phyloP scores from a whole-genome alignment of 2,113 vertebrate genomes.

The Picathartes gymnocephalus region DNA sequence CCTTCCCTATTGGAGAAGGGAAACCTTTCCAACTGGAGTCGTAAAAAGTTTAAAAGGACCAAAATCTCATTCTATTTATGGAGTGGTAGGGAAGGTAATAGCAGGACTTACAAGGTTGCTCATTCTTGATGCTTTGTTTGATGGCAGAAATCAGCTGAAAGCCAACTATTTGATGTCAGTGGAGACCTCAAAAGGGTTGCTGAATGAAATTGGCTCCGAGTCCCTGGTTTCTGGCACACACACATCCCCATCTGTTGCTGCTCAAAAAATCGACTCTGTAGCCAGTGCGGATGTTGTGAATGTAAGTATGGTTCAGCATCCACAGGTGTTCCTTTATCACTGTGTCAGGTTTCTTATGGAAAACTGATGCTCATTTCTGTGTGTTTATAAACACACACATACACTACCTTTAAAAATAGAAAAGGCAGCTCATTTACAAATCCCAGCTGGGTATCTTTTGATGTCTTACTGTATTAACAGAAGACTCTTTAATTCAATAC shows the following conservation, averaged over 20 bases:
- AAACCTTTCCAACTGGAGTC: background rate
- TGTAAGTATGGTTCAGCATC: slow-evolving; percentile 74
- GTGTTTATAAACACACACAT: background rate
- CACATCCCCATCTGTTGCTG: slow-evolving; percentile 68
- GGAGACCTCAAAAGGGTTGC: slow-evolving; percentile 82
- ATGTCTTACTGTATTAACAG: background rate
- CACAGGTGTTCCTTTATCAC: background rate
- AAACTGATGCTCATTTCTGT: background rate
- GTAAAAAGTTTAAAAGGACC: background rate
- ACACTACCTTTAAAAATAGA: background rate
- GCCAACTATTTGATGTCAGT: slow-evolving; percentile 84
- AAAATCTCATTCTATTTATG: background rate
- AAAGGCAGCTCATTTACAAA: background rate
- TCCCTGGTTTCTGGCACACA: slow-evolving; percentile 79
- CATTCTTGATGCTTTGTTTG: background rate
- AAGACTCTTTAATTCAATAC: background rate
- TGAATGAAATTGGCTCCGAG: slow-evolving; percentile 86
- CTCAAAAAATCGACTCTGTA: slow-evolving; percentile 86
- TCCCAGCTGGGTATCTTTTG: background rate
- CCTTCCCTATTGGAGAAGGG: background rate
- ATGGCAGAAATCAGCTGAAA: slow-evolving; percentile 84
- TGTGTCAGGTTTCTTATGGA: background rate
- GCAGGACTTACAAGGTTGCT: background rate
- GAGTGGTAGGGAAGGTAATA: background rate
- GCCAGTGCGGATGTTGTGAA: slow-evolving; percentile 81